phyloP scores from a whole-genome alignment of 2,888 invertebrate genomes.

The Calliopum simillimum region DNA sequence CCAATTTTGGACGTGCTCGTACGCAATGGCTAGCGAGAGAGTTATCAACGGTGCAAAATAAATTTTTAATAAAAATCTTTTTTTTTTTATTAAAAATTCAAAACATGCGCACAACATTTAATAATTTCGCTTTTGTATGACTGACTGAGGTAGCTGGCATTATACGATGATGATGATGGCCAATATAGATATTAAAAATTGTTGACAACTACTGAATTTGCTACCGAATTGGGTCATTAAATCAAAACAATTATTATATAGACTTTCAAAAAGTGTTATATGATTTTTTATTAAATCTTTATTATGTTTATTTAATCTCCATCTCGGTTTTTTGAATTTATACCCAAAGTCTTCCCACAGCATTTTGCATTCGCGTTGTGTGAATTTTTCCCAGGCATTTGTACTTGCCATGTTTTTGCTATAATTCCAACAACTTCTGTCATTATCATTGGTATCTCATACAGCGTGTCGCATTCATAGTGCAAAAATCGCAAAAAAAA shows the following conservation, averaged over 20 bases:
- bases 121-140: constrained; percentile 54
- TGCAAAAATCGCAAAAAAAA: not conserved
- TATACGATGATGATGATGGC: constrained; percentile 52
- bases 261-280: too few relatives aligned
- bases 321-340: too few relatives aligned
- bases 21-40: too few relatives aligned
- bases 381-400: too few relatives aligned
- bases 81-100: constrained; percentile 55
- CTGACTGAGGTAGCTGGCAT: constrained; percentile 1
- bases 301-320: too few relatives aligned
- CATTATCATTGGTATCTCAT: not conserved
- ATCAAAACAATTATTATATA: not conserved
- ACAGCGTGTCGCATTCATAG: not conserved
- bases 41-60: constrained; percentile 20
- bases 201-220: not conserved
- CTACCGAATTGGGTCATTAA: constrained; percentile 5
- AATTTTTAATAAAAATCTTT: constrained; percentile 21
- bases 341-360: too few relatives aligned
- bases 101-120: constrained; percentile 54
- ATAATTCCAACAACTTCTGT: not conserved
- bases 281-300: too few relatives aligned
- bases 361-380: too few relatives aligned
- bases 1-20: constrained; percentile 28
- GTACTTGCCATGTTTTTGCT: too few relatives aligned
- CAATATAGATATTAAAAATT: constrained; percentile 62